These are phyloP conservation scores for Phataginus tricuspis DNA, from an alignment of 2,797 vertebrate species.

Conservation along the genomic window DNA sequence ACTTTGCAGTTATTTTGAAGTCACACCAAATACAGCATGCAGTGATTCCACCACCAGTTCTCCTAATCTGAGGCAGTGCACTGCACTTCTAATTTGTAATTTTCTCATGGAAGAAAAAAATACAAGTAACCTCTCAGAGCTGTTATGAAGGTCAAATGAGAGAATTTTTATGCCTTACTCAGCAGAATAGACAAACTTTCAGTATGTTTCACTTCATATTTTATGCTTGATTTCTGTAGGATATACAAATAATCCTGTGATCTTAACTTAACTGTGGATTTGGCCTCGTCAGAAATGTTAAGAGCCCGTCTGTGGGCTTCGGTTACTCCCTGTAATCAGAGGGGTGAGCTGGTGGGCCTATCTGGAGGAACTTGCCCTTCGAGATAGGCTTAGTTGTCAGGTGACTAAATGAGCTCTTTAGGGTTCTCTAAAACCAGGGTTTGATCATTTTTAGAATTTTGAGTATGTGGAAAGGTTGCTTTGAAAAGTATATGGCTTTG, in stretches of 20 bases:
- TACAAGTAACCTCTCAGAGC: neutral
- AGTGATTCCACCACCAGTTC: neutral
- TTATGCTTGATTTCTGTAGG: neutral
- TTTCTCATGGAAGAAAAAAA: neutral
- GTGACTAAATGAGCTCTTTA: neutral
- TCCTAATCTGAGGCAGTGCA: neutral
- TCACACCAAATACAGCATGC: neutral
- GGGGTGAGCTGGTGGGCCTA: neutral
- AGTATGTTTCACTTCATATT: neutral
- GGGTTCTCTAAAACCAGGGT: neutral
- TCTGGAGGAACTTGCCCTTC: neutral
- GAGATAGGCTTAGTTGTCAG: neutral
- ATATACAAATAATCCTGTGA: neutral
- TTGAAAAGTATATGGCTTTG: conserved; percentile 3
- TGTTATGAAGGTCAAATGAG: neutral
- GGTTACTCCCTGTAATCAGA: neutral
- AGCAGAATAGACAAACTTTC: neutral
- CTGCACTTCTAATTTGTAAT: neutral
- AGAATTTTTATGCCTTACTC: neutral
- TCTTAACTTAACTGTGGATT: neutral
- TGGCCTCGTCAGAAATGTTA: neutral
- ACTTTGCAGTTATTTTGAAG: neutral
- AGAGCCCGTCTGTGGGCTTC: neutral
- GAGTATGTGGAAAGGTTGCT: neutral
- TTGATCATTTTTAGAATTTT: neutral